A percentile compares a stretch with the other conserved stretches of the same genome.
These are phyloP conservation scores for Siniperca obscura DNA, from an alignment of 2,797 vertebrate species.

Conservation along the genomic window DNA sequence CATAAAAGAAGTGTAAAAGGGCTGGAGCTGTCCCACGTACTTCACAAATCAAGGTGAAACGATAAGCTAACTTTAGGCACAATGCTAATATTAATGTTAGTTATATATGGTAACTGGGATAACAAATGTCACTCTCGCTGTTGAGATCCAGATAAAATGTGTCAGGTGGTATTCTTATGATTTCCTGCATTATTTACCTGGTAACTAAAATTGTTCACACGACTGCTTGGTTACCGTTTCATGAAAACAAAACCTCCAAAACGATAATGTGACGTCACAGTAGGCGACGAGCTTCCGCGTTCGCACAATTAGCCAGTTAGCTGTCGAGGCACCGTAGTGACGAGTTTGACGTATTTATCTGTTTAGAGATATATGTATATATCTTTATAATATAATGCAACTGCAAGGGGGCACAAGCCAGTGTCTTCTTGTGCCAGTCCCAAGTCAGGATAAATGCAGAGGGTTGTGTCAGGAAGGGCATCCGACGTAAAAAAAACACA, in stretches of 20 bases:
- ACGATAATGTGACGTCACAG: neutral
- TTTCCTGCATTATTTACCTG: accelerated
- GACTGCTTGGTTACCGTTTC: too few relatives aligned
- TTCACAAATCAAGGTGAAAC: neutral
- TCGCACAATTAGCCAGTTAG: neutral
- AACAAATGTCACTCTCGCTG: neutral
- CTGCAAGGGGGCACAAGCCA: too few relatives aligned
- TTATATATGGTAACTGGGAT: too few relatives aligned
- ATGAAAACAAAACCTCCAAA: neutral
- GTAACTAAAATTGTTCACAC: neutral
- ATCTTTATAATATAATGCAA: too few relatives aligned
- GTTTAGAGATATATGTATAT: too few relatives aligned
- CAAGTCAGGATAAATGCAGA: too few relatives aligned
- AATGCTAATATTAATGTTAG: neutral
- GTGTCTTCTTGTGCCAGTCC: too few relatives aligned
- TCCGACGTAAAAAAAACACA: too few relatives aligned
- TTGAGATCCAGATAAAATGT: neutral
- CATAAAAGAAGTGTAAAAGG: neutral
- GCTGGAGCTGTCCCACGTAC: neutral
- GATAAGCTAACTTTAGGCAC: neutral
- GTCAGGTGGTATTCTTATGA: too few relatives aligned
- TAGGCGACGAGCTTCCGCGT: neutral
- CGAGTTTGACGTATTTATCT: neutral
- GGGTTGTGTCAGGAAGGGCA: too few relatives aligned
- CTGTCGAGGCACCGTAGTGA: neutral